A percentile compares a stretch with the other conserved stretches of the same genome.
Evolutionary conservation across 2,797 vertebrate genomes (phyloP).

Genomic region (Lithobates sylvaticus): DNA sequence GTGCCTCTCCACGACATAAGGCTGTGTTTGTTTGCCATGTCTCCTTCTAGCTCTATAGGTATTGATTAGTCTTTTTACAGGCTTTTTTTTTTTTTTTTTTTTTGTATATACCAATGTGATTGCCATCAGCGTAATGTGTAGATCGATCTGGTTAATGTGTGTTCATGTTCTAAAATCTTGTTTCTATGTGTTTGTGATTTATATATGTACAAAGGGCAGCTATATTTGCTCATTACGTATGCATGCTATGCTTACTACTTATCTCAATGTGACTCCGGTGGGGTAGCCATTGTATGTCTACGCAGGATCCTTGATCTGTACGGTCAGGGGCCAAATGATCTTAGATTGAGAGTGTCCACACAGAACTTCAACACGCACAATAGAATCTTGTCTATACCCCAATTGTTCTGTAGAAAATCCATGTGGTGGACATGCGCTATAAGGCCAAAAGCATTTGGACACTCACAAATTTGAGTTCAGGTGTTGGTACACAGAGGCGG

Average conservation of each 20-base stretch:
- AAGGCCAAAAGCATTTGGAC: too few species aligned
- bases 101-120: not conserved
- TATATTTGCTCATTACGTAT: not conserved
- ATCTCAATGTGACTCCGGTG: not conserved
- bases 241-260: not conserved
- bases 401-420: too few species aligned
- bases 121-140: not conserved
- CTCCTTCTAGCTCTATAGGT: not conserved
- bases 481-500: too few species aligned
- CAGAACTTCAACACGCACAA: too few species aligned
- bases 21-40: not conserved
- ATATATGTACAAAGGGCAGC: not conserved
- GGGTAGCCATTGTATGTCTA: too few species aligned
- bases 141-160: not conserved
- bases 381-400: too few species aligned
- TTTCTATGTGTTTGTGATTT: not conserved
- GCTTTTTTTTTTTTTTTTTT: not conserved
- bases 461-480: too few species aligned
- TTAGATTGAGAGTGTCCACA: too few species aligned
- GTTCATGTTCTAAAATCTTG: not conserved
- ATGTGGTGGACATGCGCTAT: too few species aligned
- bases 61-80: not conserved
- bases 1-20: constrained; percentile 17
- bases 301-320: too few species aligned
- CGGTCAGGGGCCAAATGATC: too few species aligned